phyloP scores from a whole-genome alignment of 1,140 invertebrate genomes.

The Pollicipes pollicipes region DNA sequence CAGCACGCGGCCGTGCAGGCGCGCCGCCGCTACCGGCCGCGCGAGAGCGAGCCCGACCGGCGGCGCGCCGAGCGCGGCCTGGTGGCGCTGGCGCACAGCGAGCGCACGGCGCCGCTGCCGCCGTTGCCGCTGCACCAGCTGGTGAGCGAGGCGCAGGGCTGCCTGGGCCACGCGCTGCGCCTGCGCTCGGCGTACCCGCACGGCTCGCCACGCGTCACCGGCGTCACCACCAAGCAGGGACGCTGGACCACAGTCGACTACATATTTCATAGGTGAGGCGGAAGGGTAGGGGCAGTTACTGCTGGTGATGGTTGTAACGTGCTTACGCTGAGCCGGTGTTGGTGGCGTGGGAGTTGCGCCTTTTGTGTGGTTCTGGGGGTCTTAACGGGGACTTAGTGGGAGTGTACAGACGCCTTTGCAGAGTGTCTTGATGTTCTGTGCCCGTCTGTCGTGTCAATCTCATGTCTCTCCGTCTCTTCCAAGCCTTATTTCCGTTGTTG shows the following conservation, averaged over 20 bases:
- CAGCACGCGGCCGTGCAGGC: conserved; percentile 37
- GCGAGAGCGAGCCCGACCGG: conserved; percentile 13
- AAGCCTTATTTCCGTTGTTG: no score
- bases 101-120: background rate
- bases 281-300: background rate
- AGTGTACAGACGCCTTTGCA: background rate
- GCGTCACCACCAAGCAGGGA: conserved; percentile 22
- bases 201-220: conserved; percentile 19
- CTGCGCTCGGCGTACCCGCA: conserved; percentile 24
- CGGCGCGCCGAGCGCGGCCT: conserved; percentile 10
- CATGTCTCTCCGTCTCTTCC: no score
- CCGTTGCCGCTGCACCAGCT: conserved; percentile 5
- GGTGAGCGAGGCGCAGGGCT: conserved; percentile 18
- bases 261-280: background rate
- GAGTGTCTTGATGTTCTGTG: background rate
- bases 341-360: no score
- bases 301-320: background rate
- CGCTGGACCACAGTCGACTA: background rate
- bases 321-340: no score
- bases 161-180: conserved; percentile 23
- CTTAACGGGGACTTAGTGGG: background rate
- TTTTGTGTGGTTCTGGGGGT: no score
- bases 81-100: conserved; percentile 1
- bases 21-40: conserved; percentile 12
- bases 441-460: no score